Conservation (phyloP, 2,113 vertebrate species). For the Cepphus grylle region DNA sequence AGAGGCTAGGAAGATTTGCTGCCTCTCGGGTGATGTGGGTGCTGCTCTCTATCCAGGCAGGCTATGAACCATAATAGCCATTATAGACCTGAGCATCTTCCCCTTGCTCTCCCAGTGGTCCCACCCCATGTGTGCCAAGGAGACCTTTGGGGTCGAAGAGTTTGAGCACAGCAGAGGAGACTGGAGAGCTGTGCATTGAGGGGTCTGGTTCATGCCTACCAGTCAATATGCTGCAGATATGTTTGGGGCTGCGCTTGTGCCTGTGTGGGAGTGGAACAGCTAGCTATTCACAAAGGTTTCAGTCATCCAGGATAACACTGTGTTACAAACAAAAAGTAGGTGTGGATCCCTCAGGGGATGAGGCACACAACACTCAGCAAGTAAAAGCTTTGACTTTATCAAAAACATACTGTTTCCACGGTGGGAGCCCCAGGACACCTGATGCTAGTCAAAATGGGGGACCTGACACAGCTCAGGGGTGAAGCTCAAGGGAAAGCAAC, state of each 20-base stretch:
- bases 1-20: not conserved
- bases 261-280: not conserved
- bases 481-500: too few species aligned
- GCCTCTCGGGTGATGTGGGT: not conserved
- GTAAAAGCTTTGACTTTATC: too few species aligned
- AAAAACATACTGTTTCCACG: too few species aligned
- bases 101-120: not conserved
- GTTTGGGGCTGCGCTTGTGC: not conserved
- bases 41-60: not conserved
- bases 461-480: too few species aligned
- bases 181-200: too few species aligned
- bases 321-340: too few species aligned
- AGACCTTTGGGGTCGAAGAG: too few species aligned
- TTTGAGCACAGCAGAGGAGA: not conserved
- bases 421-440: too few species aligned
- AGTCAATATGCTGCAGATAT: too few species aligned
- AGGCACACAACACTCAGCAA: too few species aligned
- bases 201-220: not conserved
- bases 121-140: not conserved
- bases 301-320: not conserved
- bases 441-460: too few species aligned
- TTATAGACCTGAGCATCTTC: not conserved
- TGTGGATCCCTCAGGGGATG: too few species aligned
- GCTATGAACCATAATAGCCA: not conserved
- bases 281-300: not conserved